These are phyloP conservation scores for Calliphora vicina DNA, from an alignment of 1,140 invertebrate genomes.

Conservation along the genomic window DNA sequence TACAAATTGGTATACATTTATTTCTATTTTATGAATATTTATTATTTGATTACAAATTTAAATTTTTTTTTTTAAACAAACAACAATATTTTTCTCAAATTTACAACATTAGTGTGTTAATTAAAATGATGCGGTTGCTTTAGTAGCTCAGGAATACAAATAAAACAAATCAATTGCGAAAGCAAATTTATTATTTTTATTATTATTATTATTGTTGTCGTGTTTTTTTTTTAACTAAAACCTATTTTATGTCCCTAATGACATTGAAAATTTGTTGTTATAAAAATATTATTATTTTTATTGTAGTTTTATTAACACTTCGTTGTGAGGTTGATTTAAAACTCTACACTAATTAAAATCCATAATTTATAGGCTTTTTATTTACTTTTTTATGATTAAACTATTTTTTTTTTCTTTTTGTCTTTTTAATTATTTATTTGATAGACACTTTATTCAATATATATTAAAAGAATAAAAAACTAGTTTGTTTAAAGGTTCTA, in stretches of 20 bases:
- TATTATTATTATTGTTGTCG: not conserved
- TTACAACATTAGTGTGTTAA: not conserved
- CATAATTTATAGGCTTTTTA: not conserved
- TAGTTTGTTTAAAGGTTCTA: not conserved
- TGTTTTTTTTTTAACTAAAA: slow-evolving; percentile 1
- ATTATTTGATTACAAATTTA: too few relatives aligned
- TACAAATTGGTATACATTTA: too few relatives aligned
- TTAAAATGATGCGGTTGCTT: not conserved
- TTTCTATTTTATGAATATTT: too few relatives aligned
- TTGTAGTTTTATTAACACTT: not conserved
- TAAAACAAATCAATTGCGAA: not conserved
- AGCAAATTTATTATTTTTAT: not conserved
- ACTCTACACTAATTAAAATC: not conserved
- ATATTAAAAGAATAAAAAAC: too few relatives aligned
- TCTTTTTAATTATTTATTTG: not conserved
- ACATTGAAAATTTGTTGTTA: not conserved
- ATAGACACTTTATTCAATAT: too few relatives aligned
- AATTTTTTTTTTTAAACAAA: not conserved
- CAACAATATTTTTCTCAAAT: not conserved
- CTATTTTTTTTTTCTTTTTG: too few relatives aligned
- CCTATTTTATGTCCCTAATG: not conserved
- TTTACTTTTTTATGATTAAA: not conserved
- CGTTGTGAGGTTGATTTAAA: not conserved
- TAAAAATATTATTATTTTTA: not conserved
- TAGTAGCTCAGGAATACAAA: not conserved